Evolutionary conservation across 2,113 vertebrate species (phyloP).

Genomic region (Cyanoderma ruficeps): DNA sequence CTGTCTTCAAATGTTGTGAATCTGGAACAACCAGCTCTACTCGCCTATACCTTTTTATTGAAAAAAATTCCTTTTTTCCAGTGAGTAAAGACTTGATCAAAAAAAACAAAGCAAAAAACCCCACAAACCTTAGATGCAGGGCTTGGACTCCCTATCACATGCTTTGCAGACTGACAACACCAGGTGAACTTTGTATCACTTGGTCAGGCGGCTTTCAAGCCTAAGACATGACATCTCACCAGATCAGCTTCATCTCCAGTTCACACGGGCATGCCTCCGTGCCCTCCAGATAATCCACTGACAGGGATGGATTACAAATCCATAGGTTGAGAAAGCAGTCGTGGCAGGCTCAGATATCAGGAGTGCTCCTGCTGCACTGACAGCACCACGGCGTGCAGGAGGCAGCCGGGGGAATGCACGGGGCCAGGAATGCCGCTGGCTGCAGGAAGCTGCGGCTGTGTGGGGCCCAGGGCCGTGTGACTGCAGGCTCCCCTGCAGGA

Average conservation of each 20-base stretch:
- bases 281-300: background rate
- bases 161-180: background rate
- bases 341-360: background rate
- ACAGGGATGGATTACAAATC: background rate
- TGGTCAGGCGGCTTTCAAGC: background rate
- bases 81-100: background rate
- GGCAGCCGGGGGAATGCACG: fast-evolving
- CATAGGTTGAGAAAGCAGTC: background rate
- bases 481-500: background rate
- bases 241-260: background rate
- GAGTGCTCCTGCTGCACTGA: background rate
- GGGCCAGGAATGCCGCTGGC: background rate
- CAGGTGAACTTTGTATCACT: background rate
- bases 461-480: fast-evolving
- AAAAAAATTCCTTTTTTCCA: background rate
- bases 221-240: background rate
- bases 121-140: background rate
- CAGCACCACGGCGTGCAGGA: fast-evolving
- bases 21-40: background rate
- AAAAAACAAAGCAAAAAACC: background rate
- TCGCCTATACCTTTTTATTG: background rate
- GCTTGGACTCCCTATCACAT: background rate
- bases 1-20: background rate
- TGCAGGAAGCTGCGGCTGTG: background rate
- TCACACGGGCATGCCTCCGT: background rate